These are phyloP conservation scores for Asbolus verrucosus DNA, from an alignment of 1,140 invertebrate genomes.

Conservation along the genomic window DNA sequence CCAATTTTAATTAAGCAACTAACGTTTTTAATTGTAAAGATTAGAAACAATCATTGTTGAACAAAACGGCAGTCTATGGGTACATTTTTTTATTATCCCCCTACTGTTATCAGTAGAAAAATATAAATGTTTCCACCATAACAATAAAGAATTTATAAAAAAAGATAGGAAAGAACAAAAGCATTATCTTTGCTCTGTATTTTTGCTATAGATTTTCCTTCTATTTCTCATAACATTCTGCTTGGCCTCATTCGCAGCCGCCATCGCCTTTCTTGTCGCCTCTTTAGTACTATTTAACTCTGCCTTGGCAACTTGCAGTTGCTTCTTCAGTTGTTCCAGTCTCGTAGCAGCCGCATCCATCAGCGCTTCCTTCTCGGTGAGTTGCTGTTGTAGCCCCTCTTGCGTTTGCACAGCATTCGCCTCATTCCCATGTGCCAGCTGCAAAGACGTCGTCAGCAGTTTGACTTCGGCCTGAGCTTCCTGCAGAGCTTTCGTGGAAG, in stretches of 20 bases:
- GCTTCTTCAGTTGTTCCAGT: slow-evolving; percentile 70
- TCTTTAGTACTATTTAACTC: slow-evolving; percentile 74
- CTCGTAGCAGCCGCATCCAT: slow-evolving; percentile 73
- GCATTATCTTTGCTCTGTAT: slow-evolving; percentile 12
- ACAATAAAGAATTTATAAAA: no score
- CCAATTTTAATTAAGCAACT: no score
- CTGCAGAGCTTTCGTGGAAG: slow-evolving; percentile 69
- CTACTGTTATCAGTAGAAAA: no score
- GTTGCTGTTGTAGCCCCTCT: slow-evolving; percentile 68
- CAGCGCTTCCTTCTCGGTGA: slow-evolving; percentile 75
- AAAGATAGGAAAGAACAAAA: not conserved
- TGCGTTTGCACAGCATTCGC: slow-evolving; percentile 72
- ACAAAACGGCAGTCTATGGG: no score
- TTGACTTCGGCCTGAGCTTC: slow-evolving; percentile 68
- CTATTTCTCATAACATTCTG: slow-evolving; percentile 59
- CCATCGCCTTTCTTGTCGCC: slow-evolving; percentile 72
- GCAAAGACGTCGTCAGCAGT: slow-evolving; percentile 65
- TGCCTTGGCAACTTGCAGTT: slow-evolving; percentile 69
- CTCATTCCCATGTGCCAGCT: slow-evolving; percentile 69
- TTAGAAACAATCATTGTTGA: no score
- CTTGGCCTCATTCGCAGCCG: slow-evolving; percentile 73
- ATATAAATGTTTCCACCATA: no score
- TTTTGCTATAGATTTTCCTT: slow-evolving; percentile 37
- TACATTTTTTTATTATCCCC: no score
- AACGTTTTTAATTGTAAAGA: no score